Conservation (phyloP, 2,888 invertebrate species). For the Parasteatoda lunata region DNA sequence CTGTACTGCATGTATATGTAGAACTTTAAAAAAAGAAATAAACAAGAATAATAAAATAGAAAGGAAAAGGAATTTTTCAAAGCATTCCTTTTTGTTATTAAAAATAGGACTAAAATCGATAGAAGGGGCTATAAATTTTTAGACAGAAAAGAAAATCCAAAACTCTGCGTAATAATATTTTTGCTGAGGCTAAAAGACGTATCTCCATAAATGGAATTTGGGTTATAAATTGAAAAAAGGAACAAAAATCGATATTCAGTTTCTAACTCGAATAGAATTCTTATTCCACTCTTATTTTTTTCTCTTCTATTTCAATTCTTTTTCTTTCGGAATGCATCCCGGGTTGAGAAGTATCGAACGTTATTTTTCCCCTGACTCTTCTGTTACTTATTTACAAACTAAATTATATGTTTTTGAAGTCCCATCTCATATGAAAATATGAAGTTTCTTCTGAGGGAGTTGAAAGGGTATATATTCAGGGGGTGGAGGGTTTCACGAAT, state of each 20-base stretch:
- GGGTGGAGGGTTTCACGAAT: too few relatives aligned
- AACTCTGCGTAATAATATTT: constrained; percentile 65
- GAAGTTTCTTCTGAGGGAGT: constrained; percentile 8
- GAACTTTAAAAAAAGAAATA: background rate
- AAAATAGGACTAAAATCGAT: constrained; percentile 57
- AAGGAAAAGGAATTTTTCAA: background rate
- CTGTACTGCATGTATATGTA: constrained; percentile 15
- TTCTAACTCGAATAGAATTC: constrained; percentile 68
- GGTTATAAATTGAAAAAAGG: constrained; percentile 68
- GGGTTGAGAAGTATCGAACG: constrained; percentile 59
- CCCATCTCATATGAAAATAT: constrained; percentile 61
- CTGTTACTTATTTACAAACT: constrained; percentile 67
- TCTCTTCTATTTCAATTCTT: constrained; percentile 13
- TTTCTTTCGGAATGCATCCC: constrained; percentile 59
- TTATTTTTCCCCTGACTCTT: constrained; percentile 44
- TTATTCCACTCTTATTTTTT: constrained; percentile 48
- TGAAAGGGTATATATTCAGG: too few relatives aligned
- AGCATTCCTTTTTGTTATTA: constrained; percentile 60
- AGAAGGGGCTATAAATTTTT: constrained; percentile 60
- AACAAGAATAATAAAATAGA: constrained; percentile 4
- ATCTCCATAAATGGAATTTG: constrained; percentile 68
- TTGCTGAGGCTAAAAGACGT: constrained; percentile 60
- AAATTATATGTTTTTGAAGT: constrained; percentile 67
- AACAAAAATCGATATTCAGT: constrained; percentile 67
- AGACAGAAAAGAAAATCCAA: constrained; percentile 54